Conservation (phyloP, 2,797 vertebrate species). For the Dendrocincla fuliginosa region DNA sequence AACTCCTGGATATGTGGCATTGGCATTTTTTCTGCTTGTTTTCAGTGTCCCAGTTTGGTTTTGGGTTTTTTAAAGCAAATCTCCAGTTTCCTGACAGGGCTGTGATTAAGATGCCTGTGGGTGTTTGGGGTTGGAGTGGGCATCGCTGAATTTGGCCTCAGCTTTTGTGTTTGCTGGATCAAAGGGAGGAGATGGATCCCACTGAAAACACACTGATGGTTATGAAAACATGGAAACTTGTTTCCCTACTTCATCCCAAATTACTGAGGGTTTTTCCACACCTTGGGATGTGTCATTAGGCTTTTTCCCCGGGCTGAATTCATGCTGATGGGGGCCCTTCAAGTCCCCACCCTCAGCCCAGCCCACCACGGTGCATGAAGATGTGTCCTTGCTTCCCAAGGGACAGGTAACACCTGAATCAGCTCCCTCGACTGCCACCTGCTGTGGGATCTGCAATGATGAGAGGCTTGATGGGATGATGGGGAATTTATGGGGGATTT, state of each 20-base stretch:
- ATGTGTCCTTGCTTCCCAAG: not conserved
- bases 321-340: not conserved
- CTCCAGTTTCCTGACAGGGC: not conserved
- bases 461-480: not conserved
- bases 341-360: not conserved
- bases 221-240: not conserved
- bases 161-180: not conserved
- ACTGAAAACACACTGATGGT: not conserved
- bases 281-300: not conserved
- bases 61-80: not conserved
- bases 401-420: not conserved
- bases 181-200: not conserved
- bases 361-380: accelerated
- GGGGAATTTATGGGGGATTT: not conserved
- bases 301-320: not conserved
- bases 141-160: not conserved
- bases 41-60: not conserved
- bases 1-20: not conserved
- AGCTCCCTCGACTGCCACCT: accelerated
- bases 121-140: not conserved
- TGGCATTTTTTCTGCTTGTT: not conserved
- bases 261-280: not conserved
- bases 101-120: not conserved
- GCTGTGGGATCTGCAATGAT: not conserved
- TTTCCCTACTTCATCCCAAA: not conserved